phyloP scores from a whole-genome alignment of 2,113 vertebrate species.

The Monarcha castaneiventris region DNA sequence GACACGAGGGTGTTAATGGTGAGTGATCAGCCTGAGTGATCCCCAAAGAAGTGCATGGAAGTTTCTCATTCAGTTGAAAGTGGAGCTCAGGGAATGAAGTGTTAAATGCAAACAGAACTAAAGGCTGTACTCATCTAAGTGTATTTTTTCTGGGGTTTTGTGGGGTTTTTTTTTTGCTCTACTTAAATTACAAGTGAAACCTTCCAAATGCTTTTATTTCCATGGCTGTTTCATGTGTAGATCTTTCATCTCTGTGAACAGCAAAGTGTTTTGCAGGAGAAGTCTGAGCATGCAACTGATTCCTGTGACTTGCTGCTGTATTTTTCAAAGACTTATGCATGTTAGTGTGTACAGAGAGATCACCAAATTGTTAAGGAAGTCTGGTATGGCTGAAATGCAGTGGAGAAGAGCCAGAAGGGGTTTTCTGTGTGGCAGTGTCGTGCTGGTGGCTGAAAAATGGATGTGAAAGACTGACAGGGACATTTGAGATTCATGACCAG shows the following conservation, averaged over 20 bases:
- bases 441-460: background rate
- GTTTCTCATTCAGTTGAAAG: background rate
- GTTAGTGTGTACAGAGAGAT: background rate
- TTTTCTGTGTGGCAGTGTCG: background rate
- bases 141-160: background rate
- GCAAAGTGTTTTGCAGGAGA: background rate
- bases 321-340: background rate
- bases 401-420: background rate
- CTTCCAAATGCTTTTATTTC: background rate
- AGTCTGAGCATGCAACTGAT: background rate
- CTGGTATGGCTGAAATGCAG: background rate
- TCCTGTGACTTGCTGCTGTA: background rate
- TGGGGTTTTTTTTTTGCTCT: background rate
- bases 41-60: background rate
- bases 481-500: rapidly evolving
- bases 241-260: background rate
- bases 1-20: background rate
- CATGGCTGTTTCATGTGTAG: background rate
- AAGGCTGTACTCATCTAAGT: background rate
- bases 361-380: background rate
- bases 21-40: background rate
- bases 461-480: background rate
- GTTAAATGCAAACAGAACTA: background rate
- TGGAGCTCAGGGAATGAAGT: background rate
- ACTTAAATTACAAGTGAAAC: background rate